Evolutionary conservation across 1,140 invertebrate species (phyloP).

Genomic region (Nasonia longicornis): DNA sequence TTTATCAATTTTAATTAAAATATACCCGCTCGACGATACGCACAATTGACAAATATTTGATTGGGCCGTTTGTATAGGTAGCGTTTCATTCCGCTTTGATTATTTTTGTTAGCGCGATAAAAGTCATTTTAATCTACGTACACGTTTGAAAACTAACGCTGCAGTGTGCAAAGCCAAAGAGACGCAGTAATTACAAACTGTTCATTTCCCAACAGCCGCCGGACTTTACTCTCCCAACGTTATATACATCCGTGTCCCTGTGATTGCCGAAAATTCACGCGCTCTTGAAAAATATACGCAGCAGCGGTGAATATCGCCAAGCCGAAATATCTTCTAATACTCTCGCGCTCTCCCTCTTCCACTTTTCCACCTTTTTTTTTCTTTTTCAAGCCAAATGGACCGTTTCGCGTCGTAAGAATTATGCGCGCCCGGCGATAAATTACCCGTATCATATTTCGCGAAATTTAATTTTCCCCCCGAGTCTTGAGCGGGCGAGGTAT

Average conservation of each 20-base stretch:
- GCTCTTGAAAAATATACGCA: background rate
- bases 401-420: conserved; percentile 28
- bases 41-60: background rate
- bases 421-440: conserved; percentile 31
- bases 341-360: background rate
- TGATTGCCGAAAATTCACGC: background rate
- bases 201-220: too few relatives aligned
- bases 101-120: too few relatives aligned
- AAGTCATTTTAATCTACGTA: too few relatives aligned
- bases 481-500: conserved; percentile 8
- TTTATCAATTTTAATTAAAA: conserved; percentile 1
- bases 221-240: too few relatives aligned
- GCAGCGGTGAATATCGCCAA: background rate
- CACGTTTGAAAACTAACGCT: too few relatives aligned
- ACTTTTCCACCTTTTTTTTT: too few relatives aligned
- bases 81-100: too few relatives aligned
- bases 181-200: too few relatives aligned
- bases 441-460: conserved; percentile 41
- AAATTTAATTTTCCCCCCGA: conserved; percentile 42
- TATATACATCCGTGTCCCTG: too few relatives aligned
- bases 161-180: too few relatives aligned
- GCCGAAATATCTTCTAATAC: background rate
- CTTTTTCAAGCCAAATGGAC: conserved; percentile 28
- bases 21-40: background rate
- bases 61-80: background rate